A percentile compares a stretch with the other conserved stretches of the same genome.
These are phyloP conservation scores for Ochotona princeps DNA, from an alignment of 2,113 vertebrate genomes.

Conservation along the genomic window DNA sequence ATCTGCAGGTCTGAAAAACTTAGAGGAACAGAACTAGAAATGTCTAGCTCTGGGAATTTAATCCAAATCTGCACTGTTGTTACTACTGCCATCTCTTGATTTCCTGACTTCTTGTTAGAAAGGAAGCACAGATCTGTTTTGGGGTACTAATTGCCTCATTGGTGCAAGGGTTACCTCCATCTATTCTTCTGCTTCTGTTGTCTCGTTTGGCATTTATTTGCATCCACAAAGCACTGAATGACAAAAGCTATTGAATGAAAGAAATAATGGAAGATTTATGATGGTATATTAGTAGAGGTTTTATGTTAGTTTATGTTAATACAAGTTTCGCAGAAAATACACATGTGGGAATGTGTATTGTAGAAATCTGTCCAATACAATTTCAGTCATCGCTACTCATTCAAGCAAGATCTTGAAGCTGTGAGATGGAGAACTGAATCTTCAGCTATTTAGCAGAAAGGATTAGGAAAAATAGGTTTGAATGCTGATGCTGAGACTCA, in stretches of 20 bases:
- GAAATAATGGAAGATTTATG: neutral
- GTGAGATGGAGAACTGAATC: neutral
- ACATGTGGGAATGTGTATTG: neutral
- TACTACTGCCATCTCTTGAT: neutral
- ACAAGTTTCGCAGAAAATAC: neutral
- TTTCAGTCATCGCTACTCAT: neutral
- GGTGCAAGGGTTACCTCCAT: neutral
- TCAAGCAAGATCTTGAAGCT: neutral
- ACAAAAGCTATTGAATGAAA: conserved; percentile 11
- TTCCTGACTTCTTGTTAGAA: neutral
- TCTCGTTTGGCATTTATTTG: neutral
- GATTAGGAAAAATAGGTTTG: too few species aligned
- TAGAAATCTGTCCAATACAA: neutral
- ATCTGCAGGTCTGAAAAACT: neutral
- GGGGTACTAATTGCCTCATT: neutral
- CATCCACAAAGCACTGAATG: neutral
- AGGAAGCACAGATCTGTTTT: neutral
- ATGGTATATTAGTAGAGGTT: neutral
- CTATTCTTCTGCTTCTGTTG: neutral
- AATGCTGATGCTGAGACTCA: too few species aligned
- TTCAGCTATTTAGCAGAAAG: neutral
- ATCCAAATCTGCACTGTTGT: neutral
- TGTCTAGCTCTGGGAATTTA: neutral
- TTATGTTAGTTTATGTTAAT: neutral
- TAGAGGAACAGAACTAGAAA: neutral